Evolutionary conservation across 2,888 invertebrate species (phyloP).

Genomic region (Chloroclysta siterata): DNA sequence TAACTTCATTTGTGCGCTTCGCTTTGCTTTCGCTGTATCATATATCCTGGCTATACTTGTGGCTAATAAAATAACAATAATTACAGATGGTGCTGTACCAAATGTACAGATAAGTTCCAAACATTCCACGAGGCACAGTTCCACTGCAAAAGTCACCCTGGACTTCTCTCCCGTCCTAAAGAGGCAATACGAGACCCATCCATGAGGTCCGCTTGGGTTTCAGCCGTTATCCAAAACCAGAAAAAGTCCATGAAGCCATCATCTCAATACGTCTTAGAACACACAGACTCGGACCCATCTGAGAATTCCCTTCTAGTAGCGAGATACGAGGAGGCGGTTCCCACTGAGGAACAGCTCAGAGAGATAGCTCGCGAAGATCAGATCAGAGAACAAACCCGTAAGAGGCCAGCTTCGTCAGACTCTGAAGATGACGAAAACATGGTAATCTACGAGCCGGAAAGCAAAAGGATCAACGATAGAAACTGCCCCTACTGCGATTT

Average conservation of each 20-base stretch:
- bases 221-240: conserved; percentile 56
- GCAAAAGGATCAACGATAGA: conserved; percentile 22
- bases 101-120: conserved; percentile 60
- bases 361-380: conserved; percentile 6
- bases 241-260: conserved; percentile 50
- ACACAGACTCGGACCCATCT: conserved; percentile 15
- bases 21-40: conserved; percentile 24
- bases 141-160: conserved; percentile 66
- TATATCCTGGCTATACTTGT: conserved; percentile 4
- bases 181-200: conserved; percentile 61
- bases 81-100: conserved; percentile 74
- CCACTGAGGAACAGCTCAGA: conserved; percentile 53
- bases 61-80: conserved; percentile 24
- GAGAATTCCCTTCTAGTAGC: conserved; percentile 68
- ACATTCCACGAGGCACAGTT: conserved; percentile 75
- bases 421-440: conserved; percentile 64
- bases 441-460: conserved; percentile 57
- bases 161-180: conserved; percentile 52
- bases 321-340: conserved; percentile 64
- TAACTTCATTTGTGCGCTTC: background rate
- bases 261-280: conserved; percentile 16
- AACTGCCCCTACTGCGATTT: conserved; percentile 63
- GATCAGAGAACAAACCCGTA: conserved; percentile 28
- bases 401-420: conserved; percentile 44
- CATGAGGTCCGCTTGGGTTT: conserved; percentile 63